Evolutionary conservation across 2,888 invertebrate genomes (phyloP).

Genomic region (Drosophila siamana): DNA sequence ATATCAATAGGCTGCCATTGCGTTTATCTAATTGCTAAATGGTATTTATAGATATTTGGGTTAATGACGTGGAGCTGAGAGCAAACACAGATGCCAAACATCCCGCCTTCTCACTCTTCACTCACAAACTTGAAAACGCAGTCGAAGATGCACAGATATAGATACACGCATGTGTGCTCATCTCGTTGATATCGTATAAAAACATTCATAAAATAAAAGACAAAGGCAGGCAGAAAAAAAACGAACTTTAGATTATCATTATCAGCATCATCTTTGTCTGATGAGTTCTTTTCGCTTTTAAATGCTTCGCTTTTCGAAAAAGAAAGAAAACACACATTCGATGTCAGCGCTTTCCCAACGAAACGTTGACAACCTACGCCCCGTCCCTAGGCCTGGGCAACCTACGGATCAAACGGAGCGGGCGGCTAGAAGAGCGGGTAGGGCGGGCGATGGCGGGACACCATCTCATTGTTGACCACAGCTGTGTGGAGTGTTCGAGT

Average conservation of each 20-base stretch:
- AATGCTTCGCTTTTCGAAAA: conserved; percentile 71
- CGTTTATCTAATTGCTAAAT: conserved; percentile 66
- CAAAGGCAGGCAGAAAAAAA: conserved; percentile 19
- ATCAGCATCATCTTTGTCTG: conserved; percentile 40
- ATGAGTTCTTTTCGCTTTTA: conserved; percentile 75
- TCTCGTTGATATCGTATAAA: conserved; percentile 44
- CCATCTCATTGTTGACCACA: conserved; percentile 70
- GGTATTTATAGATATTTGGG: conserved; percentile 75
- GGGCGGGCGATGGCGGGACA: conserved; percentile 36
- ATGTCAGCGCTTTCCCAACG: conserved; percentile 61
- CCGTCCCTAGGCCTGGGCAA: conserved; percentile 35
- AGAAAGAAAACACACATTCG: conserved; percentile 44
- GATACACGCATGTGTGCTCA: conserved; percentile 41
- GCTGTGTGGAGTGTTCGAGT: conserved; percentile 28
- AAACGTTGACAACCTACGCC: conserved; percentile 61
- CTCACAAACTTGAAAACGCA: conserved; percentile 34
- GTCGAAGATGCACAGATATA: conserved; percentile 48
- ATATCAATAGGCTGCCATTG: conserved; percentile 40
- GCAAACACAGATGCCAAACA: conserved; percentile 54
- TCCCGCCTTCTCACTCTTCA: conserved; percentile 43
- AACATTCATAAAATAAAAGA: conserved; percentile 8
- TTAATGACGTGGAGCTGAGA: conserved; percentile 69
- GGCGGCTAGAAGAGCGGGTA: conserved; percentile 21
- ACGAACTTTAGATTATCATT: conserved; percentile 67
- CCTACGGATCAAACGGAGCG: conserved; percentile 35